Base-by-base conservation (phyloP, 2,113 vertebrate species). In the Leiothrix lutea region DNA sequence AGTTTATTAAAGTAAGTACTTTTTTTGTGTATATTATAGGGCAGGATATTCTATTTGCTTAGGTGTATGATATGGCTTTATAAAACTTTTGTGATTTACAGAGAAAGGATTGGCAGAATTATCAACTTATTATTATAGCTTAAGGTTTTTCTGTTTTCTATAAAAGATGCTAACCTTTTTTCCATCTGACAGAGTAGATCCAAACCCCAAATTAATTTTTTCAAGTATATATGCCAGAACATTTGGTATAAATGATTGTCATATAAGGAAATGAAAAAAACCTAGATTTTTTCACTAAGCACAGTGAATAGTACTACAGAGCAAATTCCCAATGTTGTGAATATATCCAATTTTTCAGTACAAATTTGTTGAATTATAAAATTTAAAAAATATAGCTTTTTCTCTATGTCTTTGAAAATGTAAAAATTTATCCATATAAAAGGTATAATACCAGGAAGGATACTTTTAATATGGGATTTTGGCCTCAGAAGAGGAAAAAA, bases 361-460 rank as follows among this genome's bases (percentile, higher is more conserved):
- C n/a, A 48, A 33, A 35, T 36, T 58, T 82, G 3, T 3, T 71
- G 28, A 72, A 38, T 50, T 14, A 71, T 14, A 66, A 53, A 22
- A 40, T 40, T 28, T 13, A 17, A 0, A 2, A 73, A 72, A 92
- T 66, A 44, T 29, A 14, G 0, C 0, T 56, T 53, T 62, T 82
- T 17, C 47, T 47, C 5, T 85, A 6, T 19, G 12, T 69, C 22
- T 50, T 81, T 65, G 25, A 85, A 94, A 44, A 26, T 23, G 5
- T 13, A 80, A 88, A 67, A 51, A 64, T 35, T 58, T 92, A 64
- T 74, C 16, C 13, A 48, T 29, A 47, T 56, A 47, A 86, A 80
- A 60, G 3, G 18, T 80, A 12, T 31, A 54, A 62, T 14, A 47
- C 5, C 33, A 8, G 65, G 6, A 2, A 45, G 14, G 11, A 47